Base-by-base conservation (phyloP, 1,140 invertebrate species). In the Drosophila bocki region DNA sequence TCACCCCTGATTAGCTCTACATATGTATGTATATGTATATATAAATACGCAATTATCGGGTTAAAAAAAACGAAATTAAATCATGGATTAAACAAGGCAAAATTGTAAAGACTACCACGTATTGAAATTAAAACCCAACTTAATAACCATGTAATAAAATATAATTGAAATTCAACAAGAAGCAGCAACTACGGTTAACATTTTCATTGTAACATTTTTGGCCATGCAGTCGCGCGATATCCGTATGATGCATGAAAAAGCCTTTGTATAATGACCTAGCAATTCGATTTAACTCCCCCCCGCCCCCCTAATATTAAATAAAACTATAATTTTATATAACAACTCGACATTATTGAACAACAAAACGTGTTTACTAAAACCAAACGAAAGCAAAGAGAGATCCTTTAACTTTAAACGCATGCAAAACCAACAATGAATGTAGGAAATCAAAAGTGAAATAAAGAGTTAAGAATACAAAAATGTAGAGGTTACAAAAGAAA, bases 11-110 rank as follows among this genome's bases (percentile, higher is more conserved):
- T 68, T 77, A 77, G 72, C 74, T 69, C 75, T 69, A 78, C 75
- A 69, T 77, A 78, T 78, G 74, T 78, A 78, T 78, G 74, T 78
- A 78, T 78, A 58, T 78, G 68, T 78, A 58, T 77, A 78, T 77
- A 77, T 76, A 76, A 69, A 77, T 63, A 77, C 44, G 51, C 62
- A 77, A 77, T 65, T 72, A 71, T 59, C 69, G 44, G 58, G 51
- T 71, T 72, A 48, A 42, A 45, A 56, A 50, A 58, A 33, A 59
- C 33, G 12, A 59, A 22, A 26, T 7, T 6, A 29, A 53, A 29
- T 29, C 62, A 77, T 58, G 75, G 57, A 50, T 29, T 11, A n/a
- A 50, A n/a, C n/a, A 56, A 64, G 53, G 61, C 74, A 56, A 78
- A 78, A 69, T 78, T 78, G 75, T 78, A 78, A 78, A 77, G 74